phyloP scores from a whole-genome alignment of 1,140 invertebrate species.

The Drosophila lacteicornis region DNA sequence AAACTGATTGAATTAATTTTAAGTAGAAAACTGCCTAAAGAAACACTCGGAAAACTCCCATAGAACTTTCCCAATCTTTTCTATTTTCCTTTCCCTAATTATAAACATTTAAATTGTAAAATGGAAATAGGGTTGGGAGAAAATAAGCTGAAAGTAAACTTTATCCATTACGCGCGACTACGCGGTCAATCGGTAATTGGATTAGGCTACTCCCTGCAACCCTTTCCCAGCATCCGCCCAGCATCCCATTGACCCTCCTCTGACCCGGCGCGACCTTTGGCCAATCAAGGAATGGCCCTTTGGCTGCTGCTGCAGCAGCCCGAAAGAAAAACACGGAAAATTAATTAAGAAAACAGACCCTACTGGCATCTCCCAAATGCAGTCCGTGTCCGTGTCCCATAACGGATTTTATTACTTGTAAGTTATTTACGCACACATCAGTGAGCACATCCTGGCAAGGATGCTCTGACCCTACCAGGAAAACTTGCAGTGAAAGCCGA shows the following conservation, averaged over 20 bases:
- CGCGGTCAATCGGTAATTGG: slow-evolving; percentile 75
- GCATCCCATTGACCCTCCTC: slow-evolving; percentile 21
- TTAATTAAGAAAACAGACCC: slow-evolving; percentile 73
- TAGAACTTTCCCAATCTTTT: neutral
- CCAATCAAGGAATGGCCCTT: slow-evolving; percentile 35
- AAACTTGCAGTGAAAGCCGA: neutral
- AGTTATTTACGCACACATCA: slow-evolving; percentile 59
- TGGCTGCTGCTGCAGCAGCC: slow-evolving; percentile 20
- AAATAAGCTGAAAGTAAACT: neutral
- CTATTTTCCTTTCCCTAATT: neutral
- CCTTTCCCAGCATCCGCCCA: slow-evolving; percentile 28
- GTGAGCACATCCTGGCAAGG: slow-evolving; percentile 22
- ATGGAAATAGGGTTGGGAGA: neutral
- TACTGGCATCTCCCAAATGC: slow-evolving; percentile 5
- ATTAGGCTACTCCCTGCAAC: slow-evolving; percentile 53
- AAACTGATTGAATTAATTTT: neutral
- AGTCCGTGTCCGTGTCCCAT: slow-evolving; percentile 28
- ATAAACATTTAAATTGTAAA: slow-evolving; percentile 3
- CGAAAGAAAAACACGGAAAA: slow-evolving; percentile 52
- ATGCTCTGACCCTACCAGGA: neutral
- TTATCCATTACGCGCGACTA: slow-evolving; percentile 40
- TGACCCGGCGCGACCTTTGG: slow-evolving; percentile 36
- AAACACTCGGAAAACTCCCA: neutral
- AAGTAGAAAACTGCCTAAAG: neutral
- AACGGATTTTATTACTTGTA: slow-evolving; percentile 70